Percentiles rank a stretch among this genome's conserved stretches.
Conservation (phyloP, 2,888 invertebrate species). For the Acanthacorydalis orientalis region DNA sequence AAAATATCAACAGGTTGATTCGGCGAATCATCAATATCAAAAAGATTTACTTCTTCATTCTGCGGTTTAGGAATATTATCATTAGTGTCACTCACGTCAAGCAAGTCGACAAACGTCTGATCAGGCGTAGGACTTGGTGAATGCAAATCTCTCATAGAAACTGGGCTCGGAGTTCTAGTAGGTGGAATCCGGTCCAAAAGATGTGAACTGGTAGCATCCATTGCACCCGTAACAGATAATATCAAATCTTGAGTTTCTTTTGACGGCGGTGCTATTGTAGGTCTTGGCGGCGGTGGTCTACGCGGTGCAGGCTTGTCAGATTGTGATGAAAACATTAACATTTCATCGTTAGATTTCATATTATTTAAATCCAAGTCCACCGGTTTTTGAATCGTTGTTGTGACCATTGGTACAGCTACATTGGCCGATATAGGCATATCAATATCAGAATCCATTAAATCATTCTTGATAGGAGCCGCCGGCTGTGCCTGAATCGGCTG, state of each 20-base stretch:
- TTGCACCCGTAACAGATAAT: conserved; percentile 69
- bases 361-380: conserved; percentile 25
- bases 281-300: conserved; percentile 24
- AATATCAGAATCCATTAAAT: conserved; percentile 8
- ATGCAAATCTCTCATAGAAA: conserved; percentile 63
- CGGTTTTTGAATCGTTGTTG: conserved; percentile 21
- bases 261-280: conserved; percentile 36
- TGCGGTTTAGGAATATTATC: background rate
- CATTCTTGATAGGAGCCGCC: conserved; percentile 7
- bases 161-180: conserved; percentile 75
- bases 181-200: conserved; percentile 67
- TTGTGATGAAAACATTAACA: conserved; percentile 10
- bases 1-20: conserved; percentile 21
- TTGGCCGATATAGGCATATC: conserved; percentile 29
- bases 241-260: conserved; percentile 74
- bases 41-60: conserved; percentile 21
- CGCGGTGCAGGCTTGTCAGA: conserved; percentile 13
- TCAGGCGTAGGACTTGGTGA: conserved; percentile 74
- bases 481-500: conserved; percentile 9
- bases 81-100: conserved; percentile 37
- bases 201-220: conserved; percentile 76
- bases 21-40: conserved; percentile 21
- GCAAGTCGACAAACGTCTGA: conserved; percentile 35
- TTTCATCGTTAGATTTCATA: conserved; percentile 16
- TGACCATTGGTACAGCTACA: conserved; percentile 6